Evolutionary conservation across 1,140 invertebrate species (phyloP).

Genomic region (Gryllus bimaculatus): DNA sequence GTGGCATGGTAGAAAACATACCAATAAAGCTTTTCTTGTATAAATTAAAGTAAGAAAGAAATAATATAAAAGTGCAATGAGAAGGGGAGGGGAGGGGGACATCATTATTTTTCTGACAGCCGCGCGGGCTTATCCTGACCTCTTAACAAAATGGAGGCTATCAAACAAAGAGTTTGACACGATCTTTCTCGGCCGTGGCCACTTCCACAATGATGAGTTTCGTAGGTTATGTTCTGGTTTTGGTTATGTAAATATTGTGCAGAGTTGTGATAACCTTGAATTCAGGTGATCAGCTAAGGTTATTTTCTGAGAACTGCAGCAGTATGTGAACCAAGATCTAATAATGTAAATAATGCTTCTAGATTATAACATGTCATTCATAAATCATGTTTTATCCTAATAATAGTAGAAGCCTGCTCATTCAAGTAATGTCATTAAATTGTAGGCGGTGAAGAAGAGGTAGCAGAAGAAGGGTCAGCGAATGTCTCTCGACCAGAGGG

Average conservation of each 20-base stretch:
- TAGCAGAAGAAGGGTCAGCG: conserved; percentile 45
- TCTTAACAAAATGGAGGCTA: conserved; percentile 60
- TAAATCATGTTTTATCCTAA: neutral
- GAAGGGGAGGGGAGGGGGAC: conserved; percentile 28
- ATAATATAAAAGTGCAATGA: conserved; percentile 30
- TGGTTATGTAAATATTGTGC: neutral
- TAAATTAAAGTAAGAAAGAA: conserved; percentile 23
- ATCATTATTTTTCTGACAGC: conserved; percentile 43
- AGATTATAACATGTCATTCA: neutral
- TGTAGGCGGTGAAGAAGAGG: conserved; percentile 57
- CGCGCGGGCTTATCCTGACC: conserved; percentile 35
- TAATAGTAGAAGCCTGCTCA: neutral
- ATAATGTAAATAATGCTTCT: neutral
- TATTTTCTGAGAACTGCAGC: neutral
- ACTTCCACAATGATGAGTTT: neutral
- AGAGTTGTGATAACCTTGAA: neutral
- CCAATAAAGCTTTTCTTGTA: neutral
- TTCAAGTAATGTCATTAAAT: conserved; percentile 21
- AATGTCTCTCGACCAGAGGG: conserved; percentile 23
- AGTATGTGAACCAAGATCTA: neutral
- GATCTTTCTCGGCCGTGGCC: neutral
- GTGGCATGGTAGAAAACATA: neutral
- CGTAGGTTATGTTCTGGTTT: neutral
- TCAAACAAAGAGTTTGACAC: conserved; percentile 40
- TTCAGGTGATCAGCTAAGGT: neutral